These are phyloP conservation scores for Cervus canadensis DNA, from an alignment of 2,113 vertebrate species.

Conservation along the genomic window DNA sequence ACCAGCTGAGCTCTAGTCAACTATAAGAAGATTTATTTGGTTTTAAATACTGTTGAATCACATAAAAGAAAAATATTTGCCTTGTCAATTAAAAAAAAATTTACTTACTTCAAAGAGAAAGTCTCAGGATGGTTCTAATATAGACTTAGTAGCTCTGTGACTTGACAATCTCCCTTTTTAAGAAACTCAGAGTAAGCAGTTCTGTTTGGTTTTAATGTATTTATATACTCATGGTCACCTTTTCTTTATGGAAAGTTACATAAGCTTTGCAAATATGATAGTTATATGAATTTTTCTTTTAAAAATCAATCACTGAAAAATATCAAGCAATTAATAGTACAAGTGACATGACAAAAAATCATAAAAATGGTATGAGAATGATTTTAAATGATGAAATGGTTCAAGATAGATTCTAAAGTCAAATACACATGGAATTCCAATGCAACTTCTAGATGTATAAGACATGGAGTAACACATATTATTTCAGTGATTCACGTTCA, in stretches of 20 bases:
- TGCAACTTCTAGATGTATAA: background rate
- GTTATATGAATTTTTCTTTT: background rate
- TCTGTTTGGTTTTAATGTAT: background rate
- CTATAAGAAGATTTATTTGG: background rate
- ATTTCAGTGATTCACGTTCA: background rate
- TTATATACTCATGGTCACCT: background rate
- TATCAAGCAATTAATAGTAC: background rate
- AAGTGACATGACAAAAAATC: background rate
- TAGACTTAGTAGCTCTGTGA: background rate
- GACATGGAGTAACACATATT: background rate
- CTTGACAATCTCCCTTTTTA: background rate
- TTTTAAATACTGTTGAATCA: background rate
- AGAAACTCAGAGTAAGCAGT: background rate
- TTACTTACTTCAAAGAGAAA: background rate
- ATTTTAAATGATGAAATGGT: background rate
- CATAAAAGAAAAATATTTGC: background rate
- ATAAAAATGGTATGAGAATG: background rate
- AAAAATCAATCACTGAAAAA: background rate
- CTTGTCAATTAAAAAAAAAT: background rate
- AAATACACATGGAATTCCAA: background rate
- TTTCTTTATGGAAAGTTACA: background rate
- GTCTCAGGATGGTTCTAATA: background rate
- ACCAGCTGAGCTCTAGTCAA: background rate
- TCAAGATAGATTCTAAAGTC: background rate
- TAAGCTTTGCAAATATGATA: background rate